A percentile compares a stretch with the other conserved stretches of the same genome.
Evolutionary conservation across 2,888 invertebrate species (phyloP).

Genomic region (Leptopilina syphax): DNA sequence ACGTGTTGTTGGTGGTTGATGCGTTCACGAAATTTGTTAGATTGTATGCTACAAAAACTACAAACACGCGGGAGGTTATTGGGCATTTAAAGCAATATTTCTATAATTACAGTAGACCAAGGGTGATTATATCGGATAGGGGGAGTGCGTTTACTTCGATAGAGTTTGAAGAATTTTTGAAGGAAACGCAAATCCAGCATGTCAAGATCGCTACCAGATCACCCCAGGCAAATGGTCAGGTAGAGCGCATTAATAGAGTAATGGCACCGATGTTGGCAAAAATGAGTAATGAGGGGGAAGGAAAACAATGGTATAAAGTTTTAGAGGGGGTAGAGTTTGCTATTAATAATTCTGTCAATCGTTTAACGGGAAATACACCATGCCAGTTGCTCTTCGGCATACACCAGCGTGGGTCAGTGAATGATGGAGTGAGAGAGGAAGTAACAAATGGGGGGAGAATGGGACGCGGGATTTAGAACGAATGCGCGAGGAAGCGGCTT

Average conservation of each 20-base stretch:
- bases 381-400: background rate
- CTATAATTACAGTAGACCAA: conserved; percentile 39
- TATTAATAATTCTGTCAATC: background rate
- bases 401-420: background rate
- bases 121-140: conserved; percentile 47
- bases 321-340: background rate
- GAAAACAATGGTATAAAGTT: background rate
- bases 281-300: background rate
- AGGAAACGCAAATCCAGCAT: conserved; percentile 44
- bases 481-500: too few species aligned
- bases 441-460: too few species aligned
- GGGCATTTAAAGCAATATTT: conserved; percentile 40
- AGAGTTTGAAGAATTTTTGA: conserved; percentile 52
- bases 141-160: conserved; percentile 53
- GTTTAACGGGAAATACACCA: background rate
- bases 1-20: too few species aligned
- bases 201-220: conserved; percentile 50
- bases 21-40: too few species aligned
- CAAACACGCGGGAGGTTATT: conserved; percentile 42
- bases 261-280: background rate
- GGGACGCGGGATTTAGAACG: too few species aligned
- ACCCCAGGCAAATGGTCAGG: conserved; percentile 51
- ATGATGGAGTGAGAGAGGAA: background rate
- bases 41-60: conserved; percentile 47
- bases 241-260: background rate